Evolutionary conservation across 2,797 vertebrate species (phyloP), one percentile per base, ranked within the genome.

Genomic region (Tarsius wallacei): DNA sequence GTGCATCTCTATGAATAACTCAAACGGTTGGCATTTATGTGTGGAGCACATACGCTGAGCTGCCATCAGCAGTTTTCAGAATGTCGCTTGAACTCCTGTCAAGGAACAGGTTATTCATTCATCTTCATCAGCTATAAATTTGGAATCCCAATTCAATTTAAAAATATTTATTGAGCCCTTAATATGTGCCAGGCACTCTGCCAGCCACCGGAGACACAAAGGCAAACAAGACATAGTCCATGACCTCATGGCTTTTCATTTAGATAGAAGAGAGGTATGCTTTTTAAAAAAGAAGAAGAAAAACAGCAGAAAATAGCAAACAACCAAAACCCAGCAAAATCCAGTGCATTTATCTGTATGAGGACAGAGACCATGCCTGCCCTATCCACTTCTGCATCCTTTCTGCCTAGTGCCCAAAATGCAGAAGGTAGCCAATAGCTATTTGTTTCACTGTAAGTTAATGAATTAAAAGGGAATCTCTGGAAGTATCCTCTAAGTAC

Each of bases 81-180:
- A 47, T 68, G 91, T 87, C 1, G 0, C 80, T 95, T 97, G 81
- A 97, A 96, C 93, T 95, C 87, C 81, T 95, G 94, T 97, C 96
- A 97, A 77, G 66, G 42, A 80, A 89, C 0, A 2, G 90, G 84
- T 61, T 95, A 90, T 86, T 90, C 90, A 97, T 97, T 97, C 91
- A 93, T 97, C 96, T 97, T 97, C 96, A 98, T 98, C 96, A 97
- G 91, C 87, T 92, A 57, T 95, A 96, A 97, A 96, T 97, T 97
- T 95, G 70, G 87, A 97, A 96, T 93, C 85, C 19, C 91, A 97
- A 94, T 93, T 97, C 84, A 97, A 97, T 97, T 97, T 97, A 85
- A 96, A 97, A 93, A 96, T 95, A 98, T 97, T 98, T 97, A 97
- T 97, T 78, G 93, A 97, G 90, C 61, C 88, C 91, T 97, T 97